Evolutionary conservation across 1,140 invertebrate species (phyloP).

Genomic region (Venturia canescens): DNA sequence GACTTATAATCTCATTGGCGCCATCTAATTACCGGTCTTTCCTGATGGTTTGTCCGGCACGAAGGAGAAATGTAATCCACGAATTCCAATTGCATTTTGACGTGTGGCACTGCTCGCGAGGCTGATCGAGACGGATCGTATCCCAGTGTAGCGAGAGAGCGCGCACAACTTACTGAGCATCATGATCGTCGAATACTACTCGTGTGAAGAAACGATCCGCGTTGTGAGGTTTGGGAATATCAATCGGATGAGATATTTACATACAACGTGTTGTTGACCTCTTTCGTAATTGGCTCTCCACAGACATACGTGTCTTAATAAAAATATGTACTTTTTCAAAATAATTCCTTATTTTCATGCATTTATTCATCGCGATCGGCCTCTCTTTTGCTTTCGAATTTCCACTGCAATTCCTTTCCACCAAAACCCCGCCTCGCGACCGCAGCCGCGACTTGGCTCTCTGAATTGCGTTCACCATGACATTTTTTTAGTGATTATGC

Average conservation of each 20-base stretch:
- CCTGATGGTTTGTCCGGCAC: slow-evolving; percentile 62
- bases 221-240: slow-evolving; percentile 59
- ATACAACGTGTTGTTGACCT: slow-evolving; percentile 61
- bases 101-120: slow-evolving; percentile 28
- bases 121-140: slow-evolving; percentile 35
- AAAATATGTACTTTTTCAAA: not conserved
- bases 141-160: slow-evolving; percentile 43
- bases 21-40: slow-evolving; percentile 62
- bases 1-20: no score
- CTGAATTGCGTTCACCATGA: no score
- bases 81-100: slow-evolving; percentile 50
- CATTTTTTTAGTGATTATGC: no score
- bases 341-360: not conserved
- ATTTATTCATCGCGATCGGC: not conserved
- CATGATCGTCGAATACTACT: slow-evolving; percentile 62
- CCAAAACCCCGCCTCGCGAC: no score
- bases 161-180: slow-evolving; percentile 65
- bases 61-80: slow-evolving; percentile 68
- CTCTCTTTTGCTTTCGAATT: no score
- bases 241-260: slow-evolving; percentile 60
- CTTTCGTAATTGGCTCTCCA: slow-evolving; percentile 15
- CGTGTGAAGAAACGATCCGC: slow-evolving; percentile 21
- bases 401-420: no score
- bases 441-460: no score
- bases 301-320: not conserved